Base-by-base conservation (phyloP, 2,888 invertebrate species). In the Leucoma salicis region DNA sequence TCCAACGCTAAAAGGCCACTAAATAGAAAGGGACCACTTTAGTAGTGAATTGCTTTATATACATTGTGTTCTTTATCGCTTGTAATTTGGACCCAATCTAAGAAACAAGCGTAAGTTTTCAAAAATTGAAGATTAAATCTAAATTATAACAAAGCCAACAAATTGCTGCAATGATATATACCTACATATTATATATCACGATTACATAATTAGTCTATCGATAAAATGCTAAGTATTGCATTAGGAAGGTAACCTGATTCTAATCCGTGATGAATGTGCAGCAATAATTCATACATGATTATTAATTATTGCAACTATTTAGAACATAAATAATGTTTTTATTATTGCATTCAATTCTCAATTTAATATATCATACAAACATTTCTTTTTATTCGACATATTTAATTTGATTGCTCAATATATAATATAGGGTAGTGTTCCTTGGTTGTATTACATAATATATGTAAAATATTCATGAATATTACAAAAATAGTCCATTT, bases 401-500 rank as follows among this genome's bases (percentile, higher is more conserved):
- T 61, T 54, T 37, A 32, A 45, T 52, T 52, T 44, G 56, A n/a
- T 42, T 35, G 42, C 41, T 56, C 46, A 46, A 61, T 58, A 28
- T 40, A 33, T 45, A 44, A 46, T 50, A 57, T 49, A 54, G 41
- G 37, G 50, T 39, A 49, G 53, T 57, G 55, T 65, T 46, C 44
- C 48, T 45, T 47, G 54, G 36, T 49, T 53, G 51, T 35, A 16
- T 57, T n/a, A n/a, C n/a, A n/a, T n/a, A 42, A 49, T 48, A 14
- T 63, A 54, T 51, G 65, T 66, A 63, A 67, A 68, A 62, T 61
- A 74, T 66, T 78, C 67, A 77, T 70, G 69, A 72, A 76, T 78
- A 71, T 70, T 87, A 85, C 78, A 87, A 88, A 88, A 88, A 88
- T 88, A 87, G 77, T 82, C 82, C 77, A 81, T 86, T 84, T 85